Base-by-base conservation (phyloP, 2,113 vertebrate genomes). In the Neogale vison region DNA sequence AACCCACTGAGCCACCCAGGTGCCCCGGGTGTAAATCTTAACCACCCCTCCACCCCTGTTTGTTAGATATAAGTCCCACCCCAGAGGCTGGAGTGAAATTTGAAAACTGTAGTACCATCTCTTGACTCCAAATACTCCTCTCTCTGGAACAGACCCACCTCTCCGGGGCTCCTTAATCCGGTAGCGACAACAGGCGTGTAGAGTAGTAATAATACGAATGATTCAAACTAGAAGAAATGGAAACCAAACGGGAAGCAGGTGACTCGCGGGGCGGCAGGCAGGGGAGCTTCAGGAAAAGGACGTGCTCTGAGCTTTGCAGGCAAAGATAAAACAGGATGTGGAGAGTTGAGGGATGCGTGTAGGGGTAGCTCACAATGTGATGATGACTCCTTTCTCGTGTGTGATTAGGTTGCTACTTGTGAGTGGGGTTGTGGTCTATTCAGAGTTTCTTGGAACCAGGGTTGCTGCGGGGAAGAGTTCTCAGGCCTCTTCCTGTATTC, bases 121-220 rank as follows among this genome's bases (percentile, higher is more conserved):
- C 55, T 57, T 18, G 29, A 45, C 10, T 23, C 55, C 65, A 71
- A 50, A 71, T 42, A 13, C 15, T 24, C 34, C 59, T 57, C 59
- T 6, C 34, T 80, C 17, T 18, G 26, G 21, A 26, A 57, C 1
- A 65, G n/a, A 7, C 2, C 7, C 8, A 7, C 23, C 34, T 34
- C 63, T 29, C 31, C 0, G 1, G 8, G 47, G 18, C 36, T 45
- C 10, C 72, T 0, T 0, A 67, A 39, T 63, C 69, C 31, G 42
- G 6, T 26, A 15, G 26, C 21, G 7, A 72, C 76, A 36, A 50
- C 3, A 14, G 50, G 31, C 39, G 17, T 67, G 6, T 55, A 4
- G 52, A 23, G 31, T 65, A 59, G 20, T 31, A 47, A 65, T 47
- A 45, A 47, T 31, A 31, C 5, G 26, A 29, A 81, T 69, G 8